A percentile compares a stretch with the other conserved stretches of the same genome.
These are phyloP conservation scores for Nesoenas mayeri DNA, from an alignment of 2,113 vertebrate genomes.

Conservation along the genomic window DNA sequence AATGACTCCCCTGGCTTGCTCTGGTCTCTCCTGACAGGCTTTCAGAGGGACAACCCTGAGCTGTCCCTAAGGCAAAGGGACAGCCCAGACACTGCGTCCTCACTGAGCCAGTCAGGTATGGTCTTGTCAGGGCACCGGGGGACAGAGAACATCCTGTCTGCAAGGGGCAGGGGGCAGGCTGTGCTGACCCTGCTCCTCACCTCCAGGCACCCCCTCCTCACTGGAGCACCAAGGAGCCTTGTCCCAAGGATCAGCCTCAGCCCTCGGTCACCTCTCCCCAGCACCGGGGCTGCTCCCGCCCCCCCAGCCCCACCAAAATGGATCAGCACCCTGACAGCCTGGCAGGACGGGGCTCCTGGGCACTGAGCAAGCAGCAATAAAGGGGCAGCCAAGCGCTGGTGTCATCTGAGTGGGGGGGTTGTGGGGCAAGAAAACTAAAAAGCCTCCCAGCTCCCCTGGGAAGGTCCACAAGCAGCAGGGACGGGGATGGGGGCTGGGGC, in stretches of 20 bases:
- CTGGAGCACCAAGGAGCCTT: slow-evolving; percentile 43
- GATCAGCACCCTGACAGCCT: background rate
- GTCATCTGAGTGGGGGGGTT: slow-evolving; percentile 25
- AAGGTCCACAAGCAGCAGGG: background rate
- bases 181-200: background rate
- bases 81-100: too few relatives aligned
- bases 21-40: too few relatives aligned
- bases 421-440: slow-evolving; percentile 19
- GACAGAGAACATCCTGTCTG: too few relatives aligned
- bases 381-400: too few relatives aligned
- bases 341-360: background rate
- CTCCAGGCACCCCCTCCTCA: background rate
- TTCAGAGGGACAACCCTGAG: too few relatives aligned
- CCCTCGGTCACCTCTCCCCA: background rate
- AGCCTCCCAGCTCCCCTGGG: background rate
- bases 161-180: too few relatives aligned
- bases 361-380: too few relatives aligned
- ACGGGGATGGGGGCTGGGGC: background rate
- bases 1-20: too few relatives aligned
- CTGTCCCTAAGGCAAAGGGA: too few relatives aligned
- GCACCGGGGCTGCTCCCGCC: background rate
- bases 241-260: background rate
- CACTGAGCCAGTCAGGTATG: background rate
- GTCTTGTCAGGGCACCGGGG: too few relatives aligned
- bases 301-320: background rate